Conservation (phyloP, 2,113 vertebrate species). For the Caretta caretta region DNA sequence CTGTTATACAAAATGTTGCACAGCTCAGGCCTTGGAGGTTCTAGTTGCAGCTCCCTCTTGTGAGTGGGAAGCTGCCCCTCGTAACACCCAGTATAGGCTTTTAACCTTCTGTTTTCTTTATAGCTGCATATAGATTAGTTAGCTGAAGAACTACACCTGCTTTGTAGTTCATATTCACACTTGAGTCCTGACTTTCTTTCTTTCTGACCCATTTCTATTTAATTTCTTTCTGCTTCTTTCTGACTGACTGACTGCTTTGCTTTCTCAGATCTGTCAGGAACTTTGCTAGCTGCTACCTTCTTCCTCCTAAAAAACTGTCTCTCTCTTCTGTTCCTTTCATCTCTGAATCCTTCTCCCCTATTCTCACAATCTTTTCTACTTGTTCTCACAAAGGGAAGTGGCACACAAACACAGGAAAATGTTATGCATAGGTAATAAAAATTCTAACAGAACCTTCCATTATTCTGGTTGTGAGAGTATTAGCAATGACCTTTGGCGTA, state of each 20-base stretch:
- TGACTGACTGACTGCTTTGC: not conserved
- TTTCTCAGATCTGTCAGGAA: not conserved
- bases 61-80: conserved; percentile 20
- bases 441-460: not conserved
- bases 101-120: not conserved
- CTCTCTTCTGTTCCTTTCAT: not conserved
- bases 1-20: not conserved
- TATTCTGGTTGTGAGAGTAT: fast-evolving
- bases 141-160: not conserved
- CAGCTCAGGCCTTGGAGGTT: not conserved
- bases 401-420: not conserved
- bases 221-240: not conserved
- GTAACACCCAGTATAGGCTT: not conserved
- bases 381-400: not conserved
- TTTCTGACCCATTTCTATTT: not conserved
- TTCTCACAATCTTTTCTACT: not conserved
- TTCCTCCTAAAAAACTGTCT: not conserved
- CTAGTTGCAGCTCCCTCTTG: not conserved
- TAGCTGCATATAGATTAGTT: not conserved
- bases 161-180: not conserved
- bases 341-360: not conserved
- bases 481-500: not conserved
- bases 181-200: not conserved
- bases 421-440: not conserved
- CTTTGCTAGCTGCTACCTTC: not conserved